phyloP scores from a whole-genome alignment of 2,888 invertebrate genomes.

The Eueremaeus valkanovi region DNA sequence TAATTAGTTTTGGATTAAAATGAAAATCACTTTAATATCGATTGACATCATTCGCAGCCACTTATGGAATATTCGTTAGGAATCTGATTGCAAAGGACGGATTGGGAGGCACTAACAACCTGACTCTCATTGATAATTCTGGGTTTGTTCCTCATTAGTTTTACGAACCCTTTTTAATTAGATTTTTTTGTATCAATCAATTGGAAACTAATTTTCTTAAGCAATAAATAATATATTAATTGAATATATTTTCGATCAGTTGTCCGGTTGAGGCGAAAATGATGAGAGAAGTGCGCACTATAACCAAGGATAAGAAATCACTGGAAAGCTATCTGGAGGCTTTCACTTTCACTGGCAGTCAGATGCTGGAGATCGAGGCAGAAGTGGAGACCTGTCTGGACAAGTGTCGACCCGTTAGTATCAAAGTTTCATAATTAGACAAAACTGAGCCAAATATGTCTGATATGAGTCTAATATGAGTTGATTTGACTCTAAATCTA shows the following conservation, averaged over 20 bases:
- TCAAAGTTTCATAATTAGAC: neutral
- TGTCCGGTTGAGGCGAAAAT: constrained; percentile 48
- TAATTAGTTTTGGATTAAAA: neutral
- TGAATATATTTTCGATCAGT: too few relatives aligned
- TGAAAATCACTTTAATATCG: neutral
- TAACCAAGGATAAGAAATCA: constrained; percentile 46
- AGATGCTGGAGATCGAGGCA: constrained; percentile 46
- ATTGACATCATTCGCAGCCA: constrained; percentile 43
- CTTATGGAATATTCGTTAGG: constrained; percentile 90
- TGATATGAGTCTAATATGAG: too few relatives aligned
- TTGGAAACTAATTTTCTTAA: neutral
- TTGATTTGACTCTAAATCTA: too few relatives aligned
- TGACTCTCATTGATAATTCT: constrained; percentile 48
- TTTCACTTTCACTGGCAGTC: constrained; percentile 48
- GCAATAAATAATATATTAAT: neutral
- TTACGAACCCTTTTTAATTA: neutral
- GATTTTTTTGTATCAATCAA: neutral
- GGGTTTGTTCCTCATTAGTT: constrained; percentile 45
- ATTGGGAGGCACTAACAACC: constrained; percentile 45
- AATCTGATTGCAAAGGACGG: constrained; percentile 93
- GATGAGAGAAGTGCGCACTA: constrained; percentile 48
- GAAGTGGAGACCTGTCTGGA: constrained; percentile 49
- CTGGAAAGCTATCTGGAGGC: constrained; percentile 48
- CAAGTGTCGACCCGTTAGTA: constrained; percentile 47
- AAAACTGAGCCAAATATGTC: too few relatives aligned